phyloP scores from a whole-genome alignment of 2,113 vertebrate species.

The Calyptomena viridis region DNA sequence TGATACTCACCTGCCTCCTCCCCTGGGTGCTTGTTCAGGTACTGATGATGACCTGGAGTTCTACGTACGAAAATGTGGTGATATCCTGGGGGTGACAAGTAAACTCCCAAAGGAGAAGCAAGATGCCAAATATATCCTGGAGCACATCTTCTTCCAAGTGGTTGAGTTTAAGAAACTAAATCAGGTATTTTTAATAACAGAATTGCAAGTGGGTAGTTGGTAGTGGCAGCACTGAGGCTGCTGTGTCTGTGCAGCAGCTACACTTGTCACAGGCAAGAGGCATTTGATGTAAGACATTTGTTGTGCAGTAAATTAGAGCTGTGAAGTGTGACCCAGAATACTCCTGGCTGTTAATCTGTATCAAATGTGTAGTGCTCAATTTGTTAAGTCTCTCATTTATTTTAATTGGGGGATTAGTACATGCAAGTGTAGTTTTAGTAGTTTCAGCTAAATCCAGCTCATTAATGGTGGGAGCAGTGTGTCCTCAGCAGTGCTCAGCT shows the following conservation, averaged over 20 bases:
- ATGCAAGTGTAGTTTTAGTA: not conserved
- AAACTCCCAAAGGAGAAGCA: slow-evolving; percentile 89
- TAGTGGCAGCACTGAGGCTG: not conserved
- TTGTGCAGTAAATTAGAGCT: not conserved
- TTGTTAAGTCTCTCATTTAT: not conserved
- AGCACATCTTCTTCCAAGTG: slow-evolving; percentile 95
- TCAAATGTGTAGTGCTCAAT: not conserved
- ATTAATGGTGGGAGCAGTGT: not conserved
- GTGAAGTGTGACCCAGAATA: not conserved
- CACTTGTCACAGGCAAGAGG: not conserved
- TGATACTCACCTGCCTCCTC: not conserved
- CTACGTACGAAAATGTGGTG: slow-evolving; percentile 91
- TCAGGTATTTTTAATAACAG: slow-evolving; percentile 77
- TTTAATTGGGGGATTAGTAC: not conserved
- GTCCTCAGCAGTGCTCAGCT: not conserved
- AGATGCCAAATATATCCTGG: slow-evolving; percentile 90
- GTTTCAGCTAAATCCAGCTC: not conserved
- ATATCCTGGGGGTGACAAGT: slow-evolving; percentile 88
- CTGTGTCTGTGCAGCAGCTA: not conserved
- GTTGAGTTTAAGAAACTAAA: slow-evolving; percentile 98
- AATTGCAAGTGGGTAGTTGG: not conserved
- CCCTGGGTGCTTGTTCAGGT: slow-evolving; percentile 71
- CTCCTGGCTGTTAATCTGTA: not conserved
- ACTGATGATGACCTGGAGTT: slow-evolving; percentile 96
- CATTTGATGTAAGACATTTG: not conserved